A percentile compares a stretch with the other conserved stretches of the same genome.
Evolutionary conservation across 2,888 invertebrate species (phyloP).

Genomic region (Syrista parreyssii): DNA sequence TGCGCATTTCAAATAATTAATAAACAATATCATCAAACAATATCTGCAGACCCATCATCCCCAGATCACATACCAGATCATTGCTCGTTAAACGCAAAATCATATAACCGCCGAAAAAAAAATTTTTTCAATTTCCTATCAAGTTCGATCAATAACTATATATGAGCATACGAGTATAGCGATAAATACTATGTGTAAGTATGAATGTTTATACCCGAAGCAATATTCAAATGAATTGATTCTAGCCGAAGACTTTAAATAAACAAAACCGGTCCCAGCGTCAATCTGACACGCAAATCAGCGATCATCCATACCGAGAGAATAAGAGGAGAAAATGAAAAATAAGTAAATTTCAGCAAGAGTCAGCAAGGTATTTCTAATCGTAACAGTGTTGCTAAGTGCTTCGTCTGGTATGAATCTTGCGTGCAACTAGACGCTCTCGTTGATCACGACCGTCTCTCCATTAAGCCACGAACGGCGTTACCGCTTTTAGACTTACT

Average conservation of each 20-base stretch:
- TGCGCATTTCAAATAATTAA: slow-evolving; percentile 57
- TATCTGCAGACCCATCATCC: background rate
- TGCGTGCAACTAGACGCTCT: slow-evolving; percentile 21
- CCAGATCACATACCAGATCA: background rate
- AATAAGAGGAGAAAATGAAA: background rate
- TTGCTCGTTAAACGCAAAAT: background rate
- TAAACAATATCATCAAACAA: slow-evolving; percentile 49
- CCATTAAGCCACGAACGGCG: slow-evolving; percentile 58
- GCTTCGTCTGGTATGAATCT: background rate
- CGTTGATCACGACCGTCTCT: slow-evolving; percentile 42
- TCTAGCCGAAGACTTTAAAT: background rate
- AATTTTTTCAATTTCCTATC: background rate
- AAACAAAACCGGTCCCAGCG: background rate
- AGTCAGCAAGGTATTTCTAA: background rate
- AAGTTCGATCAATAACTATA: background rate
- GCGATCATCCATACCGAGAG: background rate
- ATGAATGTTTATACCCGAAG: background rate
- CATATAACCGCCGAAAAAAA: background rate
- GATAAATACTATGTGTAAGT: background rate
- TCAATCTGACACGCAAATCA: background rate
- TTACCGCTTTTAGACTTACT: slow-evolving; percentile 59
- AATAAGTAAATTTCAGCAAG: background rate
- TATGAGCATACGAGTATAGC: no score
- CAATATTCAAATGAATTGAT: background rate
- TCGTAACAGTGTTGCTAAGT: background rate